Conservation (phyloP, 2,888 invertebrate species). For the Nomada hirtipes region DNA sequence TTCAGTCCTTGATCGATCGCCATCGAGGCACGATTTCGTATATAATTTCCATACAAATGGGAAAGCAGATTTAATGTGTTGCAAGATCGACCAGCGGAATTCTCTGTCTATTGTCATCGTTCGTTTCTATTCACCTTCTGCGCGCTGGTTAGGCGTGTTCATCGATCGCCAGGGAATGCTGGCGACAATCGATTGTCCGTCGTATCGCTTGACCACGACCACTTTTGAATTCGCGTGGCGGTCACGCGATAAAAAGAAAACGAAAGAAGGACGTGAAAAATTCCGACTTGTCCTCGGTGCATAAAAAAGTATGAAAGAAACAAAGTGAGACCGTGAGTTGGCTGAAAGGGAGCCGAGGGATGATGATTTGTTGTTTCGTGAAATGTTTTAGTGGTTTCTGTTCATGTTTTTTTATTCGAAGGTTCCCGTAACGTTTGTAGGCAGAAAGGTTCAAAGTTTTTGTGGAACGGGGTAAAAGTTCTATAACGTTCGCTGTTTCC, state of each 20-base stretch:
- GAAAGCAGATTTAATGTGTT: slow-evolving; percentile 67
- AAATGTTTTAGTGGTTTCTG: too few species aligned
- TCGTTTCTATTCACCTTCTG: slow-evolving; percentile 52
- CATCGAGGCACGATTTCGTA: slow-evolving; percentile 65
- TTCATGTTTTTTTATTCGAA: too few species aligned
- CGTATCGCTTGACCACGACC: slow-evolving; percentile 21
- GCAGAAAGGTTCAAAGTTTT: too few species aligned
- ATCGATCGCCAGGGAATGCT: slow-evolving; percentile 51
- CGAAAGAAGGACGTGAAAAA: neutral
- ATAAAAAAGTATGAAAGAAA: too few species aligned
- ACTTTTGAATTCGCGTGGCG: slow-evolving; percentile 6
- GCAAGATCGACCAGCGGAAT: slow-evolving; percentile 59
- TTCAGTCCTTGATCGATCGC: slow-evolving; percentile 34
- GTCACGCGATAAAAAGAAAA: neutral
- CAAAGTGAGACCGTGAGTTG: too few species aligned
- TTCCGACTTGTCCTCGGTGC: neutral
- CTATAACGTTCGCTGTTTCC: too few species aligned
- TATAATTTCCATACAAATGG: slow-evolving; percentile 71
- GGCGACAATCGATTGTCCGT: slow-evolving; percentile 47
- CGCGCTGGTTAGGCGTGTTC: slow-evolving; percentile 31
- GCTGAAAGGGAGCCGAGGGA: too few species aligned
- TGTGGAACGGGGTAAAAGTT: too few species aligned
- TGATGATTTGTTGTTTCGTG: too few species aligned
- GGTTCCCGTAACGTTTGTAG: too few species aligned
- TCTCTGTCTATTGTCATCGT: slow-evolving; percentile 62